Evolutionary conservation across 2,113 vertebrate genomes (phyloP).

Genomic region (Sisor rabdophorus): DNA sequence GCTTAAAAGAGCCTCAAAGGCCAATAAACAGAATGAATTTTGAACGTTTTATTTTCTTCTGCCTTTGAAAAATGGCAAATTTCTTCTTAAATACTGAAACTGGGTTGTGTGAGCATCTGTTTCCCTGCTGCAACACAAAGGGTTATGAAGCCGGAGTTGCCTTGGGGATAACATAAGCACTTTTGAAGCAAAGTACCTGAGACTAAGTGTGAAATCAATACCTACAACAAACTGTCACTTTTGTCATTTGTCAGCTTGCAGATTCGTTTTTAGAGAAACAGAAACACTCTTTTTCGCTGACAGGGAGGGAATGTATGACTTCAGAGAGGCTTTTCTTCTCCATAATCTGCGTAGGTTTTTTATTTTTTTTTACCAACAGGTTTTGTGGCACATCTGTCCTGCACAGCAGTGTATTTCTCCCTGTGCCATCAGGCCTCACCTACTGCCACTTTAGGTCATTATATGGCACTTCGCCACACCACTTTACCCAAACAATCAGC

Average conservation of each 20-base stretch:
- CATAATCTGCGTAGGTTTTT: not conserved
- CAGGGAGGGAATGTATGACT: slow-evolving; percentile 24
- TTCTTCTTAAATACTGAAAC: slow-evolving; percentile 58
- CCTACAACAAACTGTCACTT: slow-evolving; percentile 56
- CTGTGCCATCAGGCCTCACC: slow-evolving; percentile 39
- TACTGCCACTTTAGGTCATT: slow-evolving; percentile 49
- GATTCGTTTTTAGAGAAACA: slow-evolving; percentile 55
- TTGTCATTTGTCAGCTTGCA: slow-evolving; percentile 51
- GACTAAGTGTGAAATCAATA: slow-evolving; percentile 59
- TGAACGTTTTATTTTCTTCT: slow-evolving; percentile 1
- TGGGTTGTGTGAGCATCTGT: slow-evolving; percentile 53
- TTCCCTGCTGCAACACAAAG: slow-evolving; percentile 56
- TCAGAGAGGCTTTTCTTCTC: slow-evolving; percentile 1
- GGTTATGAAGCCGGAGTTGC: slow-evolving; percentile 50
- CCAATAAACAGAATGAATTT: slow-evolving; percentile 61
- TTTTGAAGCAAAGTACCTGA: slow-evolving; percentile 43
- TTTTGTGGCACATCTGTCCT: not conserved
- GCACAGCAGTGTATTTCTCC: not conserved
- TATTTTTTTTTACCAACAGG: no score
- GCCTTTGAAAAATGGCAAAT: slow-evolving; percentile 40
- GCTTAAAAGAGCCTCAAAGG: slow-evolving; percentile 69
- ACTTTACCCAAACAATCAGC: slow-evolving; percentile 58
- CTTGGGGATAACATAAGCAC: slow-evolving; percentile 47
- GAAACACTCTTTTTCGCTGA: slow-evolving; percentile 35
- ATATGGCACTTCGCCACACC: slow-evolving; percentile 49